Base-by-base conservation (phyloP, 2,113 vertebrate genomes). In the Oncorhynchus masou region DNA sequence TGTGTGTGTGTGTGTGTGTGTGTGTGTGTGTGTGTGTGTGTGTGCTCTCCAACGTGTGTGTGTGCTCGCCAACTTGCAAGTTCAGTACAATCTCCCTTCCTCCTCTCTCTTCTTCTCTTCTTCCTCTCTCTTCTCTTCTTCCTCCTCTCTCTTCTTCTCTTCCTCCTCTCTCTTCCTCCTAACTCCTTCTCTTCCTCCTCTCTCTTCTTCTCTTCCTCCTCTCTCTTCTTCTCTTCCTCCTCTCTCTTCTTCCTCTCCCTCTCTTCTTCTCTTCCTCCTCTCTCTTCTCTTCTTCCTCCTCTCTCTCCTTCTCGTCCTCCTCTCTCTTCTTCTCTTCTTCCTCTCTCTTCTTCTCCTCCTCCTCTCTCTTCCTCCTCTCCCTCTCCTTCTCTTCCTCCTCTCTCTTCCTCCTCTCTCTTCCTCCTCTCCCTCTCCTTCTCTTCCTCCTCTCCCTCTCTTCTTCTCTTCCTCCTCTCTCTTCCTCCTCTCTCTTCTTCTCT, bases 361-460 rank as follows among this genome's bases (percentile, higher is more conserved):
- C 9, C 12, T 12, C 48, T 49, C 13, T 19, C 19, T 13, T n/a
- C 57, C 20, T 19, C 51, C 51, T 16, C 51, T 54, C 51, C 5
- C 19, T 6, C 20, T 60, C 57, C 20, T 5, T 59, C 11, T n/a
- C 57, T n/a, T 13, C 57, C 1, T 13, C 57, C 15, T 60, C 5
- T 20, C 15, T 6, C 57, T 49, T 49, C 13, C 12, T 3, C 48
- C 2, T 49, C 48, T 49, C 8, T 1, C 45, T 48, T 48, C 45
- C 83, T 80, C 79, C 68, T 83, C 73, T 72, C 78, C 78, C 67
- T 25, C 80, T 75, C 70, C 74, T 1, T 13, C 8, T 49, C 48
- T 49, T 15, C 48, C 3, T 49, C 12, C 48, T 49, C 12, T 49
- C 48, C 65, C 78, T 79, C 72, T 68, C 54, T 66, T 24, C 48